These are phyloP conservation scores for Oryzias dopingdopingensis DNA, from an alignment of 2,797 vertebrate genomes.

Conservation along the genomic window DNA sequence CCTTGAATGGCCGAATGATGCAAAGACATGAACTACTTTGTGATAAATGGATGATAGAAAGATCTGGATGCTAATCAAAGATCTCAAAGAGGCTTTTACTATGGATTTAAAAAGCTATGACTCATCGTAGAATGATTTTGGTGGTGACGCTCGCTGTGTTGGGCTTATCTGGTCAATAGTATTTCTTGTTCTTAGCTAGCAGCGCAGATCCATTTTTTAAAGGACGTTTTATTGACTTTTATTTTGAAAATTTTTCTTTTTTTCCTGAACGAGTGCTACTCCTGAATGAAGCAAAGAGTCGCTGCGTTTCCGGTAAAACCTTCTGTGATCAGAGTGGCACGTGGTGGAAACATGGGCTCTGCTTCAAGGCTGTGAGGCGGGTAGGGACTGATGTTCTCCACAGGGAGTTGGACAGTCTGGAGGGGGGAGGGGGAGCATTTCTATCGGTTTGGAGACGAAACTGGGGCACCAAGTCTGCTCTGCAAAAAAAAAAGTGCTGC, in stretches of 20 bases:
- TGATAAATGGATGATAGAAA: slow-evolving; percentile 60
- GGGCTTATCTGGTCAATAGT: too few species aligned
- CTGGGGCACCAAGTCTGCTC: slow-evolving; percentile 57
- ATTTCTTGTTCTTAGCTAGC: too few species aligned
- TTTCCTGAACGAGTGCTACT: too few species aligned
- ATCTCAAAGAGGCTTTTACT: slow-evolving; percentile 50
- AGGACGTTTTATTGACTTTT: too few species aligned
- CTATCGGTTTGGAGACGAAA: slow-evolving; percentile 59
- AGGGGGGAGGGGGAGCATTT: slow-evolving; percentile 49
- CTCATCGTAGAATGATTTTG: too few species aligned
- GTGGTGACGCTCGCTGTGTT: too few species aligned
- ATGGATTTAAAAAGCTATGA: slow-evolving; percentile 47
- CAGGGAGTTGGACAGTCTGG: slow-evolving; percentile 62
- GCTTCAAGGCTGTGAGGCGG: slow-evolving; percentile 45
- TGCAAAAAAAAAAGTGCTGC: slow-evolving; percentile 13
- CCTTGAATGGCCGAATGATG: too few species aligned
- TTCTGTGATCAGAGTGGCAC: slow-evolving; percentile 58
- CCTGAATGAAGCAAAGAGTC: too few species aligned
- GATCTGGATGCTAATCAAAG: slow-evolving; percentile 56
- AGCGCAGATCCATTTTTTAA: too few species aligned
- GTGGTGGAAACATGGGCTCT: slow-evolving; percentile 60
- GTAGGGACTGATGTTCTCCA: slow-evolving; percentile 64
- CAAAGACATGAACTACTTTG: slow-evolving; percentile 42
- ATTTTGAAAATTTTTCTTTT: too few species aligned
- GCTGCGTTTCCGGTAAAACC: slow-evolving; percentile 14